These are phyloP conservation scores for Pristionchus pacificus DNA, from an alignment of 1,140 invertebrate genomes.

Conservation along the genomic window DNA sequence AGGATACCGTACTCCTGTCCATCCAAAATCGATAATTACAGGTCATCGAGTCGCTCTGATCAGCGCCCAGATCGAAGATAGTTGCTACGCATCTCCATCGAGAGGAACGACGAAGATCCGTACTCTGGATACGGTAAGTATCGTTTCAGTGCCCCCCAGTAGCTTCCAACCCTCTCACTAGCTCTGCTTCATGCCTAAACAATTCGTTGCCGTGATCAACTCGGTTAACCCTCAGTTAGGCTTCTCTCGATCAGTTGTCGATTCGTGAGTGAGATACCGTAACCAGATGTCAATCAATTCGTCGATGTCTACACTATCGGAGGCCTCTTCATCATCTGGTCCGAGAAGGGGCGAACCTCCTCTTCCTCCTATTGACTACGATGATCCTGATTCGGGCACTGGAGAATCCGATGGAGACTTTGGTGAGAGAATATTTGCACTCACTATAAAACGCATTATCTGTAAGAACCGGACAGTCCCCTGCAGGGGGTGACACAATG, in stretches of 20 bases:
- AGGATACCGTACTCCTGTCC: neutral
- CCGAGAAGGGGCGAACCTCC: constrained; percentile 22
- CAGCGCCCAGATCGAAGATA: constrained; percentile 28
- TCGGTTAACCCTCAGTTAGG: too few species aligned
- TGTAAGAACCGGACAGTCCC: too few species aligned
- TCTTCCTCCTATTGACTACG: constrained; percentile 54
- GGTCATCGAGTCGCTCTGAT: constrained; percentile 26
- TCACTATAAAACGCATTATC: too few species aligned
- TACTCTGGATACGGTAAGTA: constrained; percentile 14
- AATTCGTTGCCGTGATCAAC: too few species aligned
- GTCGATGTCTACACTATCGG: constrained; percentile 31
- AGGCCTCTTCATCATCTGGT: constrained; percentile 17
- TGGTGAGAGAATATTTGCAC: too few species aligned
- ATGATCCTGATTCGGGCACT: constrained; percentile 48
- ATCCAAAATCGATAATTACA: neutral
- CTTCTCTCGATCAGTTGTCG: too few species aligned
- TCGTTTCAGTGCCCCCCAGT: neutral
- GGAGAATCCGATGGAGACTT: constrained; percentile 46
- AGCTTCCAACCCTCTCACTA: neutral
- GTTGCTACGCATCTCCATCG: constrained; percentile 5
- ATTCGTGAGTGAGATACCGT: too few species aligned
- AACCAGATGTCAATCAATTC: constrained; percentile 50
- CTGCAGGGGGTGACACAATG: too few species aligned
- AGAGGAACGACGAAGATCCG: constrained; percentile 17
- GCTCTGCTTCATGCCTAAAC: too few species aligned